Conservation (phyloP, 1,140 invertebrate species). For the Amphibalanus amphitrite region DNA sequence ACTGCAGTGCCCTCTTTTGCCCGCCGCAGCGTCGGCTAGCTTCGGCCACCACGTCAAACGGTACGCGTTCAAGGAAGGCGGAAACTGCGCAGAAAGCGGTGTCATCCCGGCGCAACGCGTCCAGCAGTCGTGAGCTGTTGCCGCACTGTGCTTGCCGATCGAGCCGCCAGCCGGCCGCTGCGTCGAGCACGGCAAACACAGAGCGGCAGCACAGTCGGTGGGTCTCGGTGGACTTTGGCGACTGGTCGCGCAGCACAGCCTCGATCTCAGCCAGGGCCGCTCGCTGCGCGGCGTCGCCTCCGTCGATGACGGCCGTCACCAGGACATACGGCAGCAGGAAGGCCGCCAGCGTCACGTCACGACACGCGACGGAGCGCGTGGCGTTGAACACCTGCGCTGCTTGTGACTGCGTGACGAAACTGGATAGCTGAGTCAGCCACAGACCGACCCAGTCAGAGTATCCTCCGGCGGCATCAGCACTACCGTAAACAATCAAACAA, state of each 20-base stretch:
- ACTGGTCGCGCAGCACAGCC: neutral
- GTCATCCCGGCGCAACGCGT: constrained; percentile 7
- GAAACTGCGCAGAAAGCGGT: constrained; percentile 4
- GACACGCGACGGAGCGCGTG: neutral
- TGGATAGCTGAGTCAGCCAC: neutral
- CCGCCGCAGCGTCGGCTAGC: constrained; percentile 36
- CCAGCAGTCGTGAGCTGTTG: neutral
- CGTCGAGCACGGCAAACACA: constrained; percentile 13
- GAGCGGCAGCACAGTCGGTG: constrained; percentile 7
- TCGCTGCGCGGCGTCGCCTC: no score
- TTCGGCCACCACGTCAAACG: constrained; percentile 30
- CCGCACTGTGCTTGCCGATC: neutral
- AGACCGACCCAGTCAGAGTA: neutral
- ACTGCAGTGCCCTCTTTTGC: constrained; percentile 34
- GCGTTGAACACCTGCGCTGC: neutral
- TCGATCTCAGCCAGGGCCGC: neutral
- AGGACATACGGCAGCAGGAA: neutral
- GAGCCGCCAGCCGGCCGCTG: neutral
- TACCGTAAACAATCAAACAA: neutral
- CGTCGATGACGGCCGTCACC: neutral
- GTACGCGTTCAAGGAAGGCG: constrained; percentile 29
- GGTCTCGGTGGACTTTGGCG: neutral
- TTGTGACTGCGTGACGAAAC: neutral
- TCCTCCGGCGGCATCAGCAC: neutral
- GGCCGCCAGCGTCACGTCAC: neutral